Evolutionary conservation across 2,888 invertebrate genomes (phyloP).

Genomic region (Drosophila nr. perissopoda): DNA sequence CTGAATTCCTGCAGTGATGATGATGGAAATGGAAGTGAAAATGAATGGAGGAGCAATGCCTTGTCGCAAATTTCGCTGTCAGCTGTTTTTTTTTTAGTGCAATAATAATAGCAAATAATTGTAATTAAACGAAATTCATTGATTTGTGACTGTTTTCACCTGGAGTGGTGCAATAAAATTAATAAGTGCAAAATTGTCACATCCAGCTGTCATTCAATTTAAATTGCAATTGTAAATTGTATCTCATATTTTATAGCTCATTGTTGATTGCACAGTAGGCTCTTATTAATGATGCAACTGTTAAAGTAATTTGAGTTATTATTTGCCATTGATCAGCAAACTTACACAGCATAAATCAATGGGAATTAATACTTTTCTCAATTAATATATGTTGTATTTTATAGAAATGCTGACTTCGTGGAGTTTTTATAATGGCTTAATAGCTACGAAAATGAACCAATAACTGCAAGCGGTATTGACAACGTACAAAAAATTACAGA

Average conservation of each 20-base stretch:
- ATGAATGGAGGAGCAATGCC: neutral
- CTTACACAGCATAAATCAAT: constrained; percentile 69
- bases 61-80: constrained; percentile 40
- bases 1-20: constrained; percentile 14
- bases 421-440: constrained; percentile 11
- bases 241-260: constrained; percentile 58
- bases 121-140: constrained; percentile 65
- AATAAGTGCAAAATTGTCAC: constrained; percentile 53
- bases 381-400: constrained; percentile 31
- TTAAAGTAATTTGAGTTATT: constrained; percentile 81
- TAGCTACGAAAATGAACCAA: neutral
- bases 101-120: constrained; percentile 49
- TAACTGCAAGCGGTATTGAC: neutral
- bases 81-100: constrained; percentile 53
- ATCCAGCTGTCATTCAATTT: constrained; percentile 64
- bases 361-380: constrained; percentile 41
- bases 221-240: constrained; percentile 62
- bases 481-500: neutral
- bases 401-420: constrained; percentile 62
- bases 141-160: constrained; percentile 56
- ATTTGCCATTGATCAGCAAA: constrained; percentile 79
- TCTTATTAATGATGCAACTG: constrained; percentile 61
- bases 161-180: constrained; percentile 2
- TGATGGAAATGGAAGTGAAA: constrained; percentile 17
- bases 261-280: constrained; percentile 32